A percentile compares a stretch with the other conserved stretches of the same genome.
These are phyloP conservation scores for Dicyrtoma fusca DNA, from an alignment of 2,888 invertebrate genomes.

Conservation along the genomic window DNA sequence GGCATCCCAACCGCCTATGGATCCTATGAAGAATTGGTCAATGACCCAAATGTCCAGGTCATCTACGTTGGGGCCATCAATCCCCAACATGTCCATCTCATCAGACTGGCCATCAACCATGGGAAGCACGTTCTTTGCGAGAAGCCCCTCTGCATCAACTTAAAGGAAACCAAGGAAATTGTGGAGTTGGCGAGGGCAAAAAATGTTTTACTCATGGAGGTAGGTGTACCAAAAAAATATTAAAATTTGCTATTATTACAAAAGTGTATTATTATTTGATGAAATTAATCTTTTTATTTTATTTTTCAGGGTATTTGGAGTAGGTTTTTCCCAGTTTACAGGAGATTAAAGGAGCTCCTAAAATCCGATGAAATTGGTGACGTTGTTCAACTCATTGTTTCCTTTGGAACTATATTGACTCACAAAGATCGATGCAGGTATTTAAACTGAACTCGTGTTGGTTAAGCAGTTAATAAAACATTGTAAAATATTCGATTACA, in stretches of 20 bases:
- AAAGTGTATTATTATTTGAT: constrained; percentile 8
- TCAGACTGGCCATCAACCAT: constrained; percentile 74
- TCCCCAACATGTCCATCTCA: constrained; percentile 72
- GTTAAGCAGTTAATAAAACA: too few relatives aligned
- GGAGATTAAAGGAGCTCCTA: constrained; percentile 70
- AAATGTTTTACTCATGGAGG: constrained; percentile 61
- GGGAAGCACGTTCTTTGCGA: constrained; percentile 90
- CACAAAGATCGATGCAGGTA: constrained; percentile 46
- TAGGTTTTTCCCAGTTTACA: constrained; percentile 78
- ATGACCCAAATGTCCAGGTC: constrained; percentile 69
- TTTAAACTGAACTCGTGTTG: not conserved
- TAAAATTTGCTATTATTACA: not conserved
- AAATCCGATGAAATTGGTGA: constrained; percentile 71
- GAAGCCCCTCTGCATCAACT: constrained; percentile 83
- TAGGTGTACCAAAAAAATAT: too few relatives aligned
- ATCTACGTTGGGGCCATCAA: constrained; percentile 82
- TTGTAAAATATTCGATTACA: too few relatives aligned
- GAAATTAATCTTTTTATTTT: not conserved
- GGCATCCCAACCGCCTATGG: constrained; percentile 71
- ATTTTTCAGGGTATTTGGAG: constrained; percentile 79
- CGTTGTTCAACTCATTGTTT: constrained; percentile 68
- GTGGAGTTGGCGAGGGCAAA: constrained; percentile 62
- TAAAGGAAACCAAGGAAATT: constrained; percentile 72
- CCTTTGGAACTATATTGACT: constrained; percentile 44
- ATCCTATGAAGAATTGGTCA: constrained; percentile 75